Evolutionary conservation across 1,140 invertebrate species (phyloP), one percentile per base, ranked within the genome.

Genomic region (Paralvinella palmiformis): DNA sequence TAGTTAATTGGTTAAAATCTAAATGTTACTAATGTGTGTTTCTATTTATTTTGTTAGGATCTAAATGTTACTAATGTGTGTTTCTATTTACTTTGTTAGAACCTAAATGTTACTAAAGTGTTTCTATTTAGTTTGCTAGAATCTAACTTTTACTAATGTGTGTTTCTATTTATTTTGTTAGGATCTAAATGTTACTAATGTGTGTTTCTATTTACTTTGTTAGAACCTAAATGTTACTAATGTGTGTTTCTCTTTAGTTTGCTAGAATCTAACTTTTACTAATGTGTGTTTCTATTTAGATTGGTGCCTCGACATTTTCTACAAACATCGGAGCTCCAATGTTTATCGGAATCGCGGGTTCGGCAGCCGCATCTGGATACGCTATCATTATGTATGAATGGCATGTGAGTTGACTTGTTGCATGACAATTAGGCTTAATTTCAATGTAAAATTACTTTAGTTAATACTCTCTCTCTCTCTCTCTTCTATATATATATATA

Each of bases 331-430:
- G 84, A 6, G 82, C 77, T 62, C 82, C 80, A 2, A 83, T 84
- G 75, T 85, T 85, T 67, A 83, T 85, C 52, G 84, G 84, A 45
- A 65, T 85, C 13, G 80, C 83, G 17, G 84, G 84, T 4, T 80
- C 81, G 27, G 79, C 72, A 10, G 78, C 78, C 22, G 75, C 71
- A 15, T 68, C 68, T 6, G 79, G 79, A 15, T 63, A 85, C 15
- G 66, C 72, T 37, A 71, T 71, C 5, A 24, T 15, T 56, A 13
- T 58, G 20, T 62, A 7, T 31, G 27, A 31, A 7, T 50, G 17
- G 13, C 3, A 20, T 31, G 15, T 2, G 2, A 58, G 45, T n/a
- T 57, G 31, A 17, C 22, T 61, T 20, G 17, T 20, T 15, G n/a
- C 35, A 15, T 20, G 20, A 6, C 20, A n/a, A n/a, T 60, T 36